Percentiles rank a stretch among this genome's conserved stretches.
These are phyloP conservation scores for Chondrosia reniformis DNA, from an alignment of 37 sponge, comb jelly and placozoan genomes.

Conservation along the genomic window DNA sequence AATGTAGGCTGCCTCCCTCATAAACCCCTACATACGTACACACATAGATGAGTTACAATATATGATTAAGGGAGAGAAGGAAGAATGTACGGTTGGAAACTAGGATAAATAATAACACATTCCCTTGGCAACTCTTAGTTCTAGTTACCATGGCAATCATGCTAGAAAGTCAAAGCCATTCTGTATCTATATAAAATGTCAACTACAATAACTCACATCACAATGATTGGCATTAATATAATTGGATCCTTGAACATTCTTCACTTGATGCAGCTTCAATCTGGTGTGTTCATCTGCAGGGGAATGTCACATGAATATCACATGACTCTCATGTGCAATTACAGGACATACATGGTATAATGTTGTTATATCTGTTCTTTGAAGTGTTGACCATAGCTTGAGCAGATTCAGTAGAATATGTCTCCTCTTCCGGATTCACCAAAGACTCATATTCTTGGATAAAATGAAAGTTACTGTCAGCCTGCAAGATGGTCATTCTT, in stretches of 20 bases:
- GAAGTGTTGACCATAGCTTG: slow-evolving; percentile 18
- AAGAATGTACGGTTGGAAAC: background rate
- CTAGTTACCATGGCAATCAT: background rate
- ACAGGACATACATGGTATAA: slow-evolving; percentile 43
- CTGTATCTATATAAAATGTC: background rate
- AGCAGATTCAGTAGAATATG: slow-evolving; percentile 29
- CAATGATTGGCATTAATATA: slow-evolving; percentile 84
- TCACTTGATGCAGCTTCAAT: slow-evolving; percentile 48
- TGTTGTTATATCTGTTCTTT: slow-evolving; percentile 83
- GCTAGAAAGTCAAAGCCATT: too few relatives aligned
- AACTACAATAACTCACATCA: slow-evolving; percentile 54
- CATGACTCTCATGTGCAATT: background rate
- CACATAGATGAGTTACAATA: too few relatives aligned
- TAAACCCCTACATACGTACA: slow-evolving; percentile 80
- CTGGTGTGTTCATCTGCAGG: slow-evolving; percentile 61
- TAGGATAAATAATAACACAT: too few relatives aligned
- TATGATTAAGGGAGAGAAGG: too few relatives aligned
- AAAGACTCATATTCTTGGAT: slow-evolving; percentile 81
- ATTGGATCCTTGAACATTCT: slow-evolving; percentile 55
- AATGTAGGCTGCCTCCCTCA: slow-evolving; percentile 72
- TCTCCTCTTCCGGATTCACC: slow-evolving; percentile 5
- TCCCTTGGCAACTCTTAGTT: background rate
- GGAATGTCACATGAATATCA: background rate
- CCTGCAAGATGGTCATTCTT: slow-evolving; percentile 52
- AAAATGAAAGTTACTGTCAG: slow-evolving; percentile 73